These are phyloP conservation scores for Onychomys leucogaster DNA, from an alignment of 2,797 vertebrate genomes.

Conservation along the genomic window DNA sequence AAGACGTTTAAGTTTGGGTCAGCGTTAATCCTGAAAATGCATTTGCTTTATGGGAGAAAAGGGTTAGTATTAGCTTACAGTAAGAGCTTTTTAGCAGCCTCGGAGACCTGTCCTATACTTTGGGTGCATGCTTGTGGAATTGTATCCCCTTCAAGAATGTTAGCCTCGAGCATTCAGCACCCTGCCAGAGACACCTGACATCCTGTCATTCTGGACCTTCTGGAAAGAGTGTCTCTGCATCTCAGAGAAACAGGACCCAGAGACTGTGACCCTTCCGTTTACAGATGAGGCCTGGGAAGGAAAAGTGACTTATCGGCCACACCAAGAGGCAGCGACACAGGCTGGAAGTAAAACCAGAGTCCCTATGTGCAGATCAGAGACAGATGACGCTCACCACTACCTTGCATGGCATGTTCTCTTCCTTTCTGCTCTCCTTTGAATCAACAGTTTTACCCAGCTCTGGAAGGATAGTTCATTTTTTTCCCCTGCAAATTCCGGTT, in stretches of 20 bases:
- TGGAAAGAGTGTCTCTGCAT: neutral
- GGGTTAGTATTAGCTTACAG: neutral
- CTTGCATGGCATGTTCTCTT: neutral
- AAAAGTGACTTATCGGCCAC: neutral
- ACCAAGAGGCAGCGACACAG: neutral
- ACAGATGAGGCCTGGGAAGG: neutral
- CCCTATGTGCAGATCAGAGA: neutral
- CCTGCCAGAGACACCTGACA: neutral
- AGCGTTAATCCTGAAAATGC: neutral
- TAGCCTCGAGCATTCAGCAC: neutral
- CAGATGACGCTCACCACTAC: neutral
- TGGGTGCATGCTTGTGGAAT: neutral
- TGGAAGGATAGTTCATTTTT: neutral
- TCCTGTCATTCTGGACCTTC: slow-evolving; percentile 11
- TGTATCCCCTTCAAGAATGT: neutral
- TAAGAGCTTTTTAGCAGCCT: neutral
- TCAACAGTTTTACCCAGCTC: neutral
- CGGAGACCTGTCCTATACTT: neutral
- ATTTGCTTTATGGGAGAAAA: slow-evolving; percentile 2
- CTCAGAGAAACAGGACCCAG: neutral
- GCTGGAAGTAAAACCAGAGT: neutral
- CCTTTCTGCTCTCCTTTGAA: neutral
- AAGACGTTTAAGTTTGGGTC: neutral
- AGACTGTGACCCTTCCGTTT: neutral
- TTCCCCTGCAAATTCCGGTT: slow-evolving; percentile 39